Base-by-base conservation (phyloP, 2,888 invertebrate genomes). In the Cantharis flavilabris region DNA sequence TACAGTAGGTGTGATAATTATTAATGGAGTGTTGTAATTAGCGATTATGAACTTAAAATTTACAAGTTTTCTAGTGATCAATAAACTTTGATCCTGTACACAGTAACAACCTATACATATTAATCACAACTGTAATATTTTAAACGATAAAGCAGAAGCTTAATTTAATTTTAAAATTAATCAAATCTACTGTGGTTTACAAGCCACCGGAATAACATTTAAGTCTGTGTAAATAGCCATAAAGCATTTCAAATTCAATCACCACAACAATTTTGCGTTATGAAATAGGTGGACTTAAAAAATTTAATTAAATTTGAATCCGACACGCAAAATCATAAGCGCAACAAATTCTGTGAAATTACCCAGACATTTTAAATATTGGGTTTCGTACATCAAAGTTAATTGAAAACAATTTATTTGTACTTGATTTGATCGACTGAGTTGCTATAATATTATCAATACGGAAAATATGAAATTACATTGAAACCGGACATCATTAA, bases 401-500 rank as follows among this genome's bases (percentile, higher is more conserved):
- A 49, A 49, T 49, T 49, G 49, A n/a, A 49, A 49, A 49, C 49
- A 49, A 49, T 49, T 49, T 49, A 33, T 26, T 26, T 26, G 1
- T n/a, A 49, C 49, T 49, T 49, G 49, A 49, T 49, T 49, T 49
- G 49, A 49, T 49, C 49, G 49, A 49, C 49, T 49, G n/a, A 5
- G 33, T 49, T 49, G 33, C 33, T 49, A 49, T n/a, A 20, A 2
- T 20, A n/a, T 49, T 49, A 49, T 13, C 33, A 49, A n/a, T 49
- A 49, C 5, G 5, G 33, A 70, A 73, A 76, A 72, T 75, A 72
- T 75, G 75, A 77, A 71, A 72, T 77, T 77, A 77, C 75, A 70
- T 70, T 65, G 23, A 33, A 62, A 26, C 69, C 65, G 75, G 75
- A 75, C 77, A 77, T 70, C 77, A 75, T 75, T 72, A 77, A 77